Conservation (phyloP, 2,888 invertebrate species). For the Pegoplata infirma region DNA sequence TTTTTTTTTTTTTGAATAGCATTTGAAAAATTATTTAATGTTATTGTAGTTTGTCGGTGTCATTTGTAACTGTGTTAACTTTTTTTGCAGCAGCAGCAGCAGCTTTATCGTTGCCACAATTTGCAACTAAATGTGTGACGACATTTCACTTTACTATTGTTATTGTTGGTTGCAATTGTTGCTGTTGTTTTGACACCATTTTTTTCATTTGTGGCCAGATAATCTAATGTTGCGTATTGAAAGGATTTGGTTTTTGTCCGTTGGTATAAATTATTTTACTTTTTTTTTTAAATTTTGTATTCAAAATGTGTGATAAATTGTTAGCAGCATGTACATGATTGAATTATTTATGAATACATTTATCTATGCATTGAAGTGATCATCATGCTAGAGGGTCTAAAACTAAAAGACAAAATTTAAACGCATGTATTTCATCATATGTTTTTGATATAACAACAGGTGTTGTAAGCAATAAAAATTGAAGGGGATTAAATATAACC, state of each 20-base stretch:
- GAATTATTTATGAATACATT: background rate
- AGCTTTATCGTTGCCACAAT: constrained; percentile 20
- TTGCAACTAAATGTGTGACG: constrained; percentile 30
- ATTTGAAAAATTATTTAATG: constrained; percentile 58
- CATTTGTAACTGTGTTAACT: constrained; percentile 38
- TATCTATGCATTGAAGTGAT: background rate
- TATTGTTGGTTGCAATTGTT: background rate
- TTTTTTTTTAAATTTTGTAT: constrained; percentile 7
- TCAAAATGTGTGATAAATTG: constrained; percentile 3
- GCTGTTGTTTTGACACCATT: constrained; percentile 22
- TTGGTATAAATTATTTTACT: no score
- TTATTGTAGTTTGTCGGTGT: constrained; percentile 38
- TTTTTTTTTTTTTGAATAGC: no score
- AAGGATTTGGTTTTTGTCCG: background rate
- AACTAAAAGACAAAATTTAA: background rate
- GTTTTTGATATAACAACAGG: background rate
- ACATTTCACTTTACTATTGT: constrained; percentile 19
- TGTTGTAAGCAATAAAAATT: background rate
- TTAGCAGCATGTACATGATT: background rate
- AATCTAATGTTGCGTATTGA: background rate
- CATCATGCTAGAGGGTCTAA: background rate
- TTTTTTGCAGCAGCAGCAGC: background rate
- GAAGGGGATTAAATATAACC: no score
- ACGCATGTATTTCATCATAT: background rate
- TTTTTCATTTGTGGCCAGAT: background rate